A percentile compares a stretch with the other conserved stretches of the same genome.
These are phyloP conservation scores for Patagioenas fasciata DNA, from an alignment of 2,113 vertebrate species.

Conservation along the genomic window DNA sequence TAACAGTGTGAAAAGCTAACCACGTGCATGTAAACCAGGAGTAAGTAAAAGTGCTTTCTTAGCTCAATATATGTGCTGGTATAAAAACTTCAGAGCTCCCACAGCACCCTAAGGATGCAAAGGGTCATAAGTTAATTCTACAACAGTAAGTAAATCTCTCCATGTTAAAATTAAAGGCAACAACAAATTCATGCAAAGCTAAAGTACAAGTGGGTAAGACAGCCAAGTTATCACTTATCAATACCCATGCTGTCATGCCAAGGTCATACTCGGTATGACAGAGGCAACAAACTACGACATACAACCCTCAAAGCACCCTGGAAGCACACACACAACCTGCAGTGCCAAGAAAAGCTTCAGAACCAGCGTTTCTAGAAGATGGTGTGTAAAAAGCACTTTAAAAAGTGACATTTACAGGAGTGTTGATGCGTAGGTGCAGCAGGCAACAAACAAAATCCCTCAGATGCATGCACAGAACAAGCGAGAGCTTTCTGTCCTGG, in stretches of 20 bases:
- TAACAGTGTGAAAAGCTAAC: background rate
- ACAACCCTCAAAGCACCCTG: background rate
- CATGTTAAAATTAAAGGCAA: background rate
- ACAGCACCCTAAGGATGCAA: background rate
- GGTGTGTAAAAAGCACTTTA: accelerated
- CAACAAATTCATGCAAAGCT: background rate
- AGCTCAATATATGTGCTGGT: background rate
- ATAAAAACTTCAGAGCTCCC: background rate
- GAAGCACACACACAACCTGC: background rate
- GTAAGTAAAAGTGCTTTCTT: background rate
- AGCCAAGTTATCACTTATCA: background rate
- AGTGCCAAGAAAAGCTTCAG: background rate
- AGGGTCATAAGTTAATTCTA: background rate
- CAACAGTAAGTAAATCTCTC: background rate
- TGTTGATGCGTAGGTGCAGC: accelerated
- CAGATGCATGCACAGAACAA: background rate
- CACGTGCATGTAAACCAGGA: accelerated
- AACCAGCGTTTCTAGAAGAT: background rate
- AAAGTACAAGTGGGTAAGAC: background rate
- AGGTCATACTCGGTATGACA: background rate
- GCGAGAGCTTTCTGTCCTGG: background rate
- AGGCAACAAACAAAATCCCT: background rate
- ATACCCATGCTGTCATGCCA: background rate
- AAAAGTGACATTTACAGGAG: background rate
- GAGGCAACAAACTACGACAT: background rate